A percentile compares a stretch with the other conserved stretches of the same genome.
Evolutionary conservation across 2,888 invertebrate genomes (phyloP).

Genomic region (Euspilapteryx auroguttella): DNA sequence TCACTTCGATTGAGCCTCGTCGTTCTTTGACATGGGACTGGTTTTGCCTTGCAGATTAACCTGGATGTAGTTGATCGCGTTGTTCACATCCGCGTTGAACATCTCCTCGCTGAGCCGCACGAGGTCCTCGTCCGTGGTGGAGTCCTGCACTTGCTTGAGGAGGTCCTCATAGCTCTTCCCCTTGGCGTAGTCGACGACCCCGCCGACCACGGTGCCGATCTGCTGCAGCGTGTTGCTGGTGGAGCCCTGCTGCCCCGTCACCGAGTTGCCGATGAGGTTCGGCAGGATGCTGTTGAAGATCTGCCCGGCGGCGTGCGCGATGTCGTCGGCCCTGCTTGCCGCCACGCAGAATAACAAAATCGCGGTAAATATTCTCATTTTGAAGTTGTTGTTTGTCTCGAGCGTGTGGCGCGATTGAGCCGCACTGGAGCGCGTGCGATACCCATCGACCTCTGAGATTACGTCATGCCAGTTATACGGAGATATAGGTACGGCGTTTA

Average conservation of each 20-base stretch:
- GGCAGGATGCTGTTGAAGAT: constrained; percentile 48
- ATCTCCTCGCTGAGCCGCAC: constrained; percentile 72
- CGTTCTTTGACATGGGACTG: constrained; percentile 66
- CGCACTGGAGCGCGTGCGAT: constrained; percentile 46
- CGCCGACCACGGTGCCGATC: constrained; percentile 49
- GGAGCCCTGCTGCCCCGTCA: constrained; percentile 35
- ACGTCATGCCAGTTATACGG: constrained; percentile 36
- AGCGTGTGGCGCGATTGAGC: constrained; percentile 29
- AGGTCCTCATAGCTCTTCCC: constrained; percentile 50
- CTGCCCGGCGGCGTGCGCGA: constrained; percentile 42
- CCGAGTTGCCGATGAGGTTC: constrained; percentile 34
- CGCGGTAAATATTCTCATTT: constrained; percentile 29
- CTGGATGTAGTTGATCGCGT: constrained; percentile 69
- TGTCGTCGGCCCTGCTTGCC: constrained; percentile 30
- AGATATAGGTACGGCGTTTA: constrained; percentile 28
- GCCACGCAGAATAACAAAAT: constrained; percentile 25
- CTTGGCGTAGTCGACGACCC: constrained; percentile 49
- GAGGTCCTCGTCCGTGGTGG: constrained; percentile 68
- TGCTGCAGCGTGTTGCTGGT: constrained; percentile 39
- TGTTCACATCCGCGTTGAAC: constrained; percentile 72
- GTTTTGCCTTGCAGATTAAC: constrained; percentile 77
- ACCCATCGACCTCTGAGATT: constrained; percentile 15
- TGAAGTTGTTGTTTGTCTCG: constrained; percentile 24
- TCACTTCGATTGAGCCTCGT: constrained; percentile 77
- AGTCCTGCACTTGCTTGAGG: constrained; percentile 40